Percentiles rank a stretch among this genome's conserved stretches.
Evolutionary conservation across 2,888 invertebrate genomes (phyloP).

Genomic region (Coremacera marginata): DNA sequence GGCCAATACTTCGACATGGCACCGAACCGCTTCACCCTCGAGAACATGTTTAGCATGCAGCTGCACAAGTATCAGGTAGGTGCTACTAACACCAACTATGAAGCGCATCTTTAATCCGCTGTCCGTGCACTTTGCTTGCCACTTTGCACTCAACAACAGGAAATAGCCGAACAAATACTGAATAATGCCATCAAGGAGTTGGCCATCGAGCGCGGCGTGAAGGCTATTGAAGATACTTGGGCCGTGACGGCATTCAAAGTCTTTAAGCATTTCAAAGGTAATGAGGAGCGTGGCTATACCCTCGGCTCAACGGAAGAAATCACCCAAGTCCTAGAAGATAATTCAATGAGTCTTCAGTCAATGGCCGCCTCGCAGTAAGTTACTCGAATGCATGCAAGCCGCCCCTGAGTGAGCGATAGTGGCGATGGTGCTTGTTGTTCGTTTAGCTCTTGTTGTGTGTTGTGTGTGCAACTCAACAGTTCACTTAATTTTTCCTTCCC

Average conservation of each 20-base stretch:
- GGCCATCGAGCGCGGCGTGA: slow-evolving; percentile 89
- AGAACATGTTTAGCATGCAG: slow-evolving; percentile 94
- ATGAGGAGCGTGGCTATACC: slow-evolving; percentile 80
- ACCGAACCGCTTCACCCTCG: slow-evolving; percentile 88
- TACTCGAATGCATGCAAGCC: background rate
- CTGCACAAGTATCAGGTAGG: slow-evolving; percentile 82
- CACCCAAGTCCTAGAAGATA: slow-evolving; percentile 85
- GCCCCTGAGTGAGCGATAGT: background rate
- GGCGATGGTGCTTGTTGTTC: background rate
- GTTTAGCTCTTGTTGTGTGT: too few relatives aligned
- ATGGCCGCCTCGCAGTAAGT: slow-evolving; percentile 87
- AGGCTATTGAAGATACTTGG: slow-evolving; percentile 85
- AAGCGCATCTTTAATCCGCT: background rate
- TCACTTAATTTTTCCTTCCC: slow-evolving; percentile 7
- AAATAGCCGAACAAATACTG: slow-evolving; percentile 87
- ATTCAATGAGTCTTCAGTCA: slow-evolving; percentile 89
- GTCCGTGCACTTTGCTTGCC: background rate
- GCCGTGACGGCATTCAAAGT: slow-evolving; percentile 75
- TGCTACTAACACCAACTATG: background rate
- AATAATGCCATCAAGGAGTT: slow-evolving; percentile 91
- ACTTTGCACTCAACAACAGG: slow-evolving; percentile 49
- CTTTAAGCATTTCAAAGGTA: slow-evolving; percentile 77
- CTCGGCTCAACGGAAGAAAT: slow-evolving; percentile 89
- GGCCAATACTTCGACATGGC: slow-evolving; percentile 87
- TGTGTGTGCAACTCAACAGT: slow-evolving; percentile 3